Base-by-base conservation (phyloP, 2,113 vertebrate species). In the Acanthisitta chloris region DNA sequence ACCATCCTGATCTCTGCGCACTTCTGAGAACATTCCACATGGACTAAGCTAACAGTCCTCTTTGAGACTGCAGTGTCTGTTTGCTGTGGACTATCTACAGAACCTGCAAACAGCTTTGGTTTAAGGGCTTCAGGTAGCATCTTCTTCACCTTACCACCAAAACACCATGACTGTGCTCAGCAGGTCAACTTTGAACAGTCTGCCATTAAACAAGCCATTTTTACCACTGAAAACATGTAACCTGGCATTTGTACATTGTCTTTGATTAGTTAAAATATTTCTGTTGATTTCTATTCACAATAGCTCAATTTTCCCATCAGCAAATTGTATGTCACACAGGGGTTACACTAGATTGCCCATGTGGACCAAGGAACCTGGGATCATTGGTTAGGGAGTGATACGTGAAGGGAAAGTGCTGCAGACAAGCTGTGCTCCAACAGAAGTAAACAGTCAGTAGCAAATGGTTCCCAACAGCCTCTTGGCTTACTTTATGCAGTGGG, bases 391-490 rank as follows among this genome's bases (percentile, higher is more conserved):
- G 8, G 36, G 38, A 34, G 8, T 36, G 24, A 36, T 19, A 20
- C 61, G 29, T 40, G 61, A 94, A 81, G 11, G 42, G 16, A 64
- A 89, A 69, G 40, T 24, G 38, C 25, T 84, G 42, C 55, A 84
- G 55, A 79, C n/a, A 76, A 86, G 31, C 31, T 69, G 7, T 42
- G 43, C 36, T 84, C 36, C 55, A 87, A 17, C 14, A 87, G 54
- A 94, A 91, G 19, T 40, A 87, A 95, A 77, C 25, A 91, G 49
- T 71, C 79, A 88, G 90, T 51, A 93, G 85, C 54, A 94, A 95
- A 86, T n/a, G 46, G 31, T 71, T 82, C 62, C 87, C 12, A 87
- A 82, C 34, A 95, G 71, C 25, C 51, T 95, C 51, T 92, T 96
- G 85, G 70, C 92, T 94, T 81, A 59, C 40, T 88, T 90, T 62